Evolutionary conservation across 2,797 vertebrate species (phyloP), one percentile per base, ranked within the genome.

Genomic region (Phylloscopus collybita): DNA sequence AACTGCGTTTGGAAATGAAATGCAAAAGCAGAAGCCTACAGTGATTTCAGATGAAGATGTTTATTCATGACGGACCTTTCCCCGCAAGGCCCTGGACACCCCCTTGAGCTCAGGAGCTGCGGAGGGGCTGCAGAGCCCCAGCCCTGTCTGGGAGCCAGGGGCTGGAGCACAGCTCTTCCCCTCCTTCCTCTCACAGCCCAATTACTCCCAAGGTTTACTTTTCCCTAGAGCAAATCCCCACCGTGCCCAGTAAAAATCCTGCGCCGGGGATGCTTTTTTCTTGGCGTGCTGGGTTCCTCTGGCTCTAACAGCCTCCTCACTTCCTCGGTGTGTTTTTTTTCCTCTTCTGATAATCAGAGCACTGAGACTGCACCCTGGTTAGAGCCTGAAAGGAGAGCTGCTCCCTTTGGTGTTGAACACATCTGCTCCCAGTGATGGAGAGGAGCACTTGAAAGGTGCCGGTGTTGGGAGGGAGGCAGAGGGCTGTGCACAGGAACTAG

Each of bases 11-110:
- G 84, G 73, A 60, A 85, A 71, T 69, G 79, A 94, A 90, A 95
- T 89, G 87, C 59, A 90, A 80, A 85, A 80, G 30, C 92, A 61
- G 93, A 32, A 89, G 47, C 57, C 85, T 73, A 60, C 16, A 47
- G 94, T 54, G 82, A 71, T 93, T 79, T 65, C 9, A 60, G 51
- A 92, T 81, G 51, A 88, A 62, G 83, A 94, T 88, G 80, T 89
- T 95, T 95, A 79, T 95, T 96, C 87, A 93, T 93, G 6, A 18
- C 0, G 0, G 74, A 60, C 74, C 45, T 75, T 74, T 84, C 38
- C 50, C 72, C 25, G 36, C n/a, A 5, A 86, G 62, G 62, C 90
- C 61, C 66, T 49, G 66, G 70, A 29, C 59, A 93, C 72, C 45
- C 78, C 69, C 85, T 84, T 2, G 70, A 73, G 65, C 72, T 79